Evolutionary conservation across 1,140 invertebrate genomes (phyloP), one percentile per base, ranked within the genome.

Genomic region (Drosophila quadrilineata): DNA sequence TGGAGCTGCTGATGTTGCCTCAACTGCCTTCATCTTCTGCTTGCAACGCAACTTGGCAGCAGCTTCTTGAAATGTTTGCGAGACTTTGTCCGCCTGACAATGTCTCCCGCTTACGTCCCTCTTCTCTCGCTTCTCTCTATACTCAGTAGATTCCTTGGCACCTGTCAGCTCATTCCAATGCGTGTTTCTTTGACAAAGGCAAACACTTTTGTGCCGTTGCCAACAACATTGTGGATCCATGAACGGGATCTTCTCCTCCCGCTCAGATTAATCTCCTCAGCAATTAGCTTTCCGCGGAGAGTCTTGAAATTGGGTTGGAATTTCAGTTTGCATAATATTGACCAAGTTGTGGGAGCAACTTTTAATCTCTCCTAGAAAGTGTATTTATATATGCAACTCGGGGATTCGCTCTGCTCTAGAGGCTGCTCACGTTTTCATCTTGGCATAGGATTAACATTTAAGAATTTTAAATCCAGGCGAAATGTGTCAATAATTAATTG

Each of bases 401-500:
- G 22, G 21, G 2, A 33, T 69, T 60, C 36, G 67, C 53, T 46
- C 54, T 14, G 54, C 67, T 58, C 33, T 16, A 14, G 40, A 53
- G 19, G 38, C 60, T 31, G 38, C 57, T 84, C 77, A 84, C 77
- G 72, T 70, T 48, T 84, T 67, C 5, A 35, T 22, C n/a, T n/a
- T n/a, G n/a, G n/a, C n/a, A n/a, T n/a, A n/a, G n/a, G n/a, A n/a
- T 45, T 79, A 71, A 71, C 75, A 58, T 12, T 6, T 14, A 45
- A 35, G 24, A 28, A 29, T 49, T 70, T 19, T 46, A 50, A 75
- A 69, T 66, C 71, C 48, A 53, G 35, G 5, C 57, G 21, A 76
- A 86, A 87, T 87, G 82, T 87, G 82, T 87, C 82, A 87, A 86
- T 87, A 87, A 87, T 87, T 87, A 87, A 87, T 87, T 86, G 73